These are phyloP conservation scores for Protonemura montana DNA, from an alignment of 2,888 invertebrate species.

Conservation along the genomic window DNA sequence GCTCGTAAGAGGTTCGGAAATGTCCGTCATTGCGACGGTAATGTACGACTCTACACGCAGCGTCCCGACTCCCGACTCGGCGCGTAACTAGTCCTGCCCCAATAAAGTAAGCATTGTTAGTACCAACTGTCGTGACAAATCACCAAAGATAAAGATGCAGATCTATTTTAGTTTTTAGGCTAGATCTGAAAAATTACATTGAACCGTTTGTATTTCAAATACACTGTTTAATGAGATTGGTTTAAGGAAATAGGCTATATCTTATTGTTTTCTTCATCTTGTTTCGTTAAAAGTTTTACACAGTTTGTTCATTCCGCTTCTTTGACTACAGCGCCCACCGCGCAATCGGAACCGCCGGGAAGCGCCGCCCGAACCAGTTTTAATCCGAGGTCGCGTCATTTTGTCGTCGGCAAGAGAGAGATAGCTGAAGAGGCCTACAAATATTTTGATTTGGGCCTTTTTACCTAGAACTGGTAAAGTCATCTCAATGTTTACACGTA, in stretches of 20 bases:
- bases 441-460: not conserved
- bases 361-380: conserved; percentile 9
- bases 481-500: not conserved
- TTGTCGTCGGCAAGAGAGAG: not conserved
- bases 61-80: conserved; percentile 12
- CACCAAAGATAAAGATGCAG: not conserved
- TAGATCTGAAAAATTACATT: too few relatives aligned
- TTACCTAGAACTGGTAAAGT: not conserved
- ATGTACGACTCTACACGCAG: not conserved
- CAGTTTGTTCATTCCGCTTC: not conserved
- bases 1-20: conserved; percentile 62
- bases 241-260: not conserved
- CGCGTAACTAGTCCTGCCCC: not conserved
- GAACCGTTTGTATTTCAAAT: not conserved
- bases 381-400: not conserved
- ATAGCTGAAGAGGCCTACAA: not conserved
- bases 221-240: not conserved
- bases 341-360: not conserved
- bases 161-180: not conserved
- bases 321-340: not conserved
- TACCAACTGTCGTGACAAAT: not conserved
- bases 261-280: not conserved
- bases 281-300: not conserved
- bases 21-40: conserved; percentile 61
- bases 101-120: not conserved